These are phyloP conservation scores for Sebastes cheni DNA, from an alignment of 2,797 vertebrate species.

Conservation along the genomic window DNA sequence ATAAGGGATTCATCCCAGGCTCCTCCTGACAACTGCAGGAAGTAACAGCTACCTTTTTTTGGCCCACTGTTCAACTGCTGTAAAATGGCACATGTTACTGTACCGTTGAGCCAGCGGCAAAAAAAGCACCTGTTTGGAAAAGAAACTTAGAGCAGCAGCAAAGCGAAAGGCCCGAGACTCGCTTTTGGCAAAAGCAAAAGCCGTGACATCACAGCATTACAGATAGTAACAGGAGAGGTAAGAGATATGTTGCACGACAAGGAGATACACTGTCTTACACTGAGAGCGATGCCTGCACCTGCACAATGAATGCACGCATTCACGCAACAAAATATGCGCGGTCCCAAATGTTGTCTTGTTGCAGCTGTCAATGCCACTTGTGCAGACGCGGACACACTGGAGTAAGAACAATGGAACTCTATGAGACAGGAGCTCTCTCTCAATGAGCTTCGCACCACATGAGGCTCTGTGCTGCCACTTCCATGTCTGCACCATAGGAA, in stretches of 20 bases:
- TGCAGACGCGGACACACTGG: constrained; percentile 49
- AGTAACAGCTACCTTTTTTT: constrained; percentile 65
- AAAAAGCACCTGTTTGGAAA: constrained; percentile 41
- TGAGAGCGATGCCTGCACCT: constrained; percentile 56
- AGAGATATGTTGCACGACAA: not conserved
- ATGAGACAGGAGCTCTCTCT: constrained; percentile 58
- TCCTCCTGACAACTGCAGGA: constrained; percentile 64
- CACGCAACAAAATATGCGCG: constrained; percentile 60
- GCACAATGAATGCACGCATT: constrained; percentile 65
- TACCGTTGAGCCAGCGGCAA: constrained; percentile 16
- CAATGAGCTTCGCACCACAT: constrained; percentile 53
- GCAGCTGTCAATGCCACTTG: constrained; percentile 78
- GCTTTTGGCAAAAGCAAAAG: not conserved
- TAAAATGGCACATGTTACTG: constrained; percentile 49
- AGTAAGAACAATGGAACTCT: constrained; percentile 69
- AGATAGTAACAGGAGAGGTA: constrained; percentile 26
- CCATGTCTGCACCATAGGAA: constrained; percentile 55
- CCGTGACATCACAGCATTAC: not conserved
- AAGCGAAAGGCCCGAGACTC: constrained; percentile 2
- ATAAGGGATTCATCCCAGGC: constrained; percentile 22
- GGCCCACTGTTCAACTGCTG: constrained; percentile 63
- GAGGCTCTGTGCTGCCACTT: constrained; percentile 55
- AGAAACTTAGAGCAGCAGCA: not conserved
- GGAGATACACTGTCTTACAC: constrained; percentile 23
- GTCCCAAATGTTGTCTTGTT: constrained; percentile 63